Base-by-base conservation (phyloP, 2,797 vertebrate species). In the Lepus oiostolus region DNA sequence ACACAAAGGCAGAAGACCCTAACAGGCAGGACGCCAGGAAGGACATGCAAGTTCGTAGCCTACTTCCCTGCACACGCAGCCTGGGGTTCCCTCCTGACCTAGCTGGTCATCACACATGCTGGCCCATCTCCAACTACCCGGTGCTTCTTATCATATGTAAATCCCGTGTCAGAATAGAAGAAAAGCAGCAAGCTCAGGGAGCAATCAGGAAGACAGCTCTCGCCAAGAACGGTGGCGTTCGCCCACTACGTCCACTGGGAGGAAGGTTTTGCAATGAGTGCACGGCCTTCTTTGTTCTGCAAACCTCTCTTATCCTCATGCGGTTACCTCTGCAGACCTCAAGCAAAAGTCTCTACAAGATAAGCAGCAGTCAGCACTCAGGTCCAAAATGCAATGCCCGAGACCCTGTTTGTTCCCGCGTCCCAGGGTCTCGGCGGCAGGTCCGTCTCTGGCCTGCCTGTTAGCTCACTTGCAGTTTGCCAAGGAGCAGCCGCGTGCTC, bases 251-350 rank as follows among this genome's bases (percentile, higher is more conserved):
- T 22, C 75, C 67, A 77, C 7, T 93, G 92, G 52, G 91, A 91
- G 93, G 84, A 94, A 22, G 38, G 50, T 96, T 89, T 93, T 91
- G 14, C 90, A 95, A 92, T 77, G 88, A 82, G 19, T 58, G 11
- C 35, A 19, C 38, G 54, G 85, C 62, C 80, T 80, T 91, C 83
- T 94, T 85, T 89, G 67, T 30, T 47, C 13, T 58, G 9, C 79
- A 77, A 92, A 63, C 68, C 85, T 92, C 47, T 19, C 32, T 89
- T 76, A 84, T 32, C 42, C 84, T 92, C 63, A 86, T 26, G 75
- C 92, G 87, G 42, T 91, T 96, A 95, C 92, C 88, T 72, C 65
- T 54, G 47, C 68, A 13, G 88, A 76, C 47, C 70, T 76, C 30
- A 93, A 84, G 71, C 16, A 93, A 90, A 95, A 95, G 50, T 74